Evolutionary conservation across 2,113 vertebrate genomes (phyloP).

Genomic region (Lampris megalopsis): DNA sequence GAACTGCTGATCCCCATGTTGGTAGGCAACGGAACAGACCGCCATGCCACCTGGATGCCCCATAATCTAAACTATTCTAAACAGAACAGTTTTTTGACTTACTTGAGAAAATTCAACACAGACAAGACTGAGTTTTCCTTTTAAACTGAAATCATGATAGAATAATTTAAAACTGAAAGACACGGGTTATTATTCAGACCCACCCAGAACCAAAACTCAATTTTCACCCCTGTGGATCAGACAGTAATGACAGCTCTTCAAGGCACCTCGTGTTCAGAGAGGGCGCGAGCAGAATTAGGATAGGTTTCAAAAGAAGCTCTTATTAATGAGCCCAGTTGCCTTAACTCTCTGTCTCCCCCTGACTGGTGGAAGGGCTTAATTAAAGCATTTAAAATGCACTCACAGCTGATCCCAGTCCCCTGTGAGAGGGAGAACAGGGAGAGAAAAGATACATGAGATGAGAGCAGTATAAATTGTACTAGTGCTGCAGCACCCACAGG

Average conservation of each 20-base stretch:
- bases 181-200: background rate
- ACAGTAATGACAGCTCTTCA: conserved; percentile 7
- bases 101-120: too few species aligned
- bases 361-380: conserved; percentile 69
- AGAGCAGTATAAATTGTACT: conserved; percentile 56
- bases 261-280: conserved; percentile 33
- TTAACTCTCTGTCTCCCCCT: conserved; percentile 67
- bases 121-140: too few species aligned
- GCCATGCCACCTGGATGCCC: too few species aligned
- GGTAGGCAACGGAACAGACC: too few species aligned
- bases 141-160: conserved; percentile 46
- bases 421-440: conserved; percentile 35
- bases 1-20: too few species aligned
- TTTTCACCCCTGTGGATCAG: background rate
- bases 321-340: conserved; percentile 70
- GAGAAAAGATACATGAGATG: conserved; percentile 43
- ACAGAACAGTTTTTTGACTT: too few species aligned
- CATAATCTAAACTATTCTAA: too few species aligned
- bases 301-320: conserved; percentile 39
- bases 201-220: background rate
- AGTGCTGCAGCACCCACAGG: conserved; percentile 50
- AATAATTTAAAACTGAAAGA: conserved; percentile 13
- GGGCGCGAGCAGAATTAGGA: conserved; percentile 24
- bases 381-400: conserved; percentile 71
- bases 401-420: conserved; percentile 57